Evolutionary conservation across 1,140 invertebrate species (phyloP).

Genomic region (Lysiphlebus fabarum): DNA sequence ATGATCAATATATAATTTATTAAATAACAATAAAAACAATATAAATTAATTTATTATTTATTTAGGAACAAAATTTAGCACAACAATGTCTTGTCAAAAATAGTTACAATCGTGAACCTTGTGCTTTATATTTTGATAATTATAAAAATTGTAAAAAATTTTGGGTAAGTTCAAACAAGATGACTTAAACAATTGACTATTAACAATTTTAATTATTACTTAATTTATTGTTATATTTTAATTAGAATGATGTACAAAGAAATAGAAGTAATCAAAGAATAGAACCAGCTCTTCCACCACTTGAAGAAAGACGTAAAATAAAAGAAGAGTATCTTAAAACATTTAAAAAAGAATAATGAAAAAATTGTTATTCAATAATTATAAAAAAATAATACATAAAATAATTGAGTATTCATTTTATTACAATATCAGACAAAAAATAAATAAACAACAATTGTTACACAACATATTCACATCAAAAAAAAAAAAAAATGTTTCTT

Average conservation of each 20-base stretch:
- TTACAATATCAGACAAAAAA: too few species aligned
- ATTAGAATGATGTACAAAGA: slow-evolving; percentile 23
- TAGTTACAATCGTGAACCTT: slow-evolving; percentile 16
- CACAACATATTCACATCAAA: too few species aligned
- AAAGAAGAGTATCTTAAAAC: slow-evolving; percentile 29
- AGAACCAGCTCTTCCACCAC: slow-evolving; percentile 31
- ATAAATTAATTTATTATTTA: background rate
- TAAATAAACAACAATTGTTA: too few species aligned
- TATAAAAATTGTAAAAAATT: slow-evolving; percentile 33
- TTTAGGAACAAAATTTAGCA: slow-evolving; percentile 29
- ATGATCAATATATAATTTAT: background rate
- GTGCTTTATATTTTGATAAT: slow-evolving; percentile 28
- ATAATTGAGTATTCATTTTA: too few species aligned
- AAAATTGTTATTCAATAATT: background rate
- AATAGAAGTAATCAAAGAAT: slow-evolving; percentile 27
- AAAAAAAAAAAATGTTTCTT: too few species aligned
- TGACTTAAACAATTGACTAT: too few species aligned
- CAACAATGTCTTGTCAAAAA: slow-evolving; percentile 28
- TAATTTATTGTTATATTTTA: slow-evolving; percentile 9
- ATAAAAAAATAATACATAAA: too few species aligned
- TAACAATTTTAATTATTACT: slow-evolving; percentile 5
- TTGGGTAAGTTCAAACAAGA: slow-evolving; percentile 31
- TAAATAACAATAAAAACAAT: background rate
- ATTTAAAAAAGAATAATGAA: background rate
- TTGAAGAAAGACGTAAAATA: slow-evolving; percentile 37